Percentiles rank a stretch among this genome's conserved stretches.
phyloP scores from a whole-genome alignment of 2,113 vertebrate genomes.

The Caracal caracal region DNA sequence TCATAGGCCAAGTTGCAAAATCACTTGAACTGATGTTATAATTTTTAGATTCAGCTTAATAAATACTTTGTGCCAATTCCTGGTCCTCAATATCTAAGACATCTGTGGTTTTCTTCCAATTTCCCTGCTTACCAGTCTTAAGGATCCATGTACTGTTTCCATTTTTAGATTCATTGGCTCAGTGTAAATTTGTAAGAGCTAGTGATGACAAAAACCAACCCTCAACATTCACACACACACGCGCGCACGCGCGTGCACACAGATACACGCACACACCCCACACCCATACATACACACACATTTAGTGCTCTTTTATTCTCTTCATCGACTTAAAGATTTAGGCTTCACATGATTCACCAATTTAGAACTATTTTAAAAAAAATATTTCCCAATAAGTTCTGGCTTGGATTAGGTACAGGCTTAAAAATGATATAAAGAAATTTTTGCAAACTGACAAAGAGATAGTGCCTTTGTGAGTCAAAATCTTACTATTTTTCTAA shows the following conservation, averaged over 20 bases:
- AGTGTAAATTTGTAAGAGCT: conserved; percentile 4
- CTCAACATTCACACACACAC: not conserved
- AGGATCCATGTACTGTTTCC: not conserved
- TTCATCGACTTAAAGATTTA: conserved; percentile 30
- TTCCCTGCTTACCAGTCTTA: conserved; percentile 34
- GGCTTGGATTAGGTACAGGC: not conserved
- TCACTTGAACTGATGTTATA: not conserved
- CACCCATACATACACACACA: not conserved
- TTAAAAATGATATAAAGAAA: conserved; percentile 49
- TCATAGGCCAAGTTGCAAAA: conserved; percentile 48
- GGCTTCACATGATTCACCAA: not conserved
- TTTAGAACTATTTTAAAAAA: conserved; percentile 29
- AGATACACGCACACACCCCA: not conserved
- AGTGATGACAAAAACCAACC: not conserved
- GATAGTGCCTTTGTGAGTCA: not conserved
- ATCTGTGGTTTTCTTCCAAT: conserved; percentile 25
- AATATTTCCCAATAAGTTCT: conserved; percentile 10
- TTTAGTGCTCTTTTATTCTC: not conserved
- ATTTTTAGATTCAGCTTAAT: conserved; percentile 54
- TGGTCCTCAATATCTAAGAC: conserved; percentile 21
- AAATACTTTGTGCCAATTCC: conserved; percentile 44
- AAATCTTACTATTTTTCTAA: conserved; percentile 1
- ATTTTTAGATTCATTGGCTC: not conserved
- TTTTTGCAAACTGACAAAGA: not conserved
- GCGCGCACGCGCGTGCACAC: no score